Conservation (phyloP, 2,888 invertebrate species). For the Nomada lathburiana region DNA sequence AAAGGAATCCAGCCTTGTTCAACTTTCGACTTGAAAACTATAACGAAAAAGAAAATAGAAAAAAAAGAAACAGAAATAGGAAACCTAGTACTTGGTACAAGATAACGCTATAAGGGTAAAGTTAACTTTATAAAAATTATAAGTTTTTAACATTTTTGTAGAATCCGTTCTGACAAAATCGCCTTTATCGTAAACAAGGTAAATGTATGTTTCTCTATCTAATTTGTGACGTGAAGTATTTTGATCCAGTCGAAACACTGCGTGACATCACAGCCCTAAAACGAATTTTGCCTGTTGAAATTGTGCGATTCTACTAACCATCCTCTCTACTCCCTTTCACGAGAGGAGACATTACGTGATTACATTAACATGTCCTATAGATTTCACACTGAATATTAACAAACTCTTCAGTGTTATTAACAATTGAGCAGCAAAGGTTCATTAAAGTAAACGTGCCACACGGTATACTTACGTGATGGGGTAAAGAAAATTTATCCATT, state of each 20-base stretch:
- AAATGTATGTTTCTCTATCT: slow-evolving; percentile 58
- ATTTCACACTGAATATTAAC: slow-evolving; percentile 6
- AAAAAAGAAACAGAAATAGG: slow-evolving; percentile 33
- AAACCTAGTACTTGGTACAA: slow-evolving; percentile 31
- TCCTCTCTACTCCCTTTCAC: slow-evolving; percentile 68
- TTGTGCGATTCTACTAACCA: slow-evolving; percentile 27
- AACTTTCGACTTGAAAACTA: slow-evolving; percentile 21
- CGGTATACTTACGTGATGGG: slow-evolving; percentile 62
- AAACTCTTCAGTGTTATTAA: neutral
- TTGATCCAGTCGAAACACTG: slow-evolving; percentile 76
- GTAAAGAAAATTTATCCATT: slow-evolving; percentile 49
- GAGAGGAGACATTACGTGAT: slow-evolving; percentile 60
- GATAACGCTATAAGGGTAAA: slow-evolving; percentile 43
- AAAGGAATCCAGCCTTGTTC: slow-evolving; percentile 53
- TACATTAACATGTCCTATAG: slow-evolving; percentile 11
- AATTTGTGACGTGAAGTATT: slow-evolving; percentile 69
- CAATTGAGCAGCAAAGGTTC: slow-evolving; percentile 5
- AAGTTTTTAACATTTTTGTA: slow-evolving; percentile 40
- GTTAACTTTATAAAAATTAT: slow-evolving; percentile 59
- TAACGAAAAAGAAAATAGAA: slow-evolving; percentile 43
- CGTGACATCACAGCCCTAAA: slow-evolving; percentile 69
- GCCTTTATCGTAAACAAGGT: slow-evolving; percentile 42
- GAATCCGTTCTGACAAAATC: slow-evolving; percentile 31
- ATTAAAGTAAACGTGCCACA: slow-evolving; percentile 18
- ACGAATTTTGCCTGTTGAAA: slow-evolving; percentile 62